phyloP scores from a whole-genome alignment of 2,113 vertebrate species.

The Seriola rivoliana region DNA sequence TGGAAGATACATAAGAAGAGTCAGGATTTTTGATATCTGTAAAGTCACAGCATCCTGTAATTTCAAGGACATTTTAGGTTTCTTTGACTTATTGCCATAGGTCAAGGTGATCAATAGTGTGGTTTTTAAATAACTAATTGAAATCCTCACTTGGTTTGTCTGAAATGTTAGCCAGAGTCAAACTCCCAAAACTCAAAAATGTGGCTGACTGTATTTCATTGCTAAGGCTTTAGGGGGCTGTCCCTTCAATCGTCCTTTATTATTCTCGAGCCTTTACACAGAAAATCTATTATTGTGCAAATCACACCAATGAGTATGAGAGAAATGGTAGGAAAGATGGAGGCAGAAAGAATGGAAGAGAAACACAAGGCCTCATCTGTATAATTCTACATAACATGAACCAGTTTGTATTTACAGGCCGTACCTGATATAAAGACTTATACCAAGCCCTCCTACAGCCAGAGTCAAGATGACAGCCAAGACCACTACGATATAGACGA shows the following conservation, averaged over 20 bases:
- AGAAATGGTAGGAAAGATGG: not conserved
- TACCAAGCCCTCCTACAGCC: constrained; percentile 76
- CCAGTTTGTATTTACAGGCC: constrained; percentile 8
- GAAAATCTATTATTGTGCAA: not conserved
- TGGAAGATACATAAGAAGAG: not conserved
- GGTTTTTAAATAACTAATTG: not conserved
- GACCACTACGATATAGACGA: constrained; percentile 83
- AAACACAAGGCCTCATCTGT: not conserved
- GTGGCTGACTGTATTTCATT: no score
- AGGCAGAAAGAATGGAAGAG: not conserved
- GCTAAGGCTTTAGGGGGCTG: not conserved
- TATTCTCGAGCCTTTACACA: not conserved
- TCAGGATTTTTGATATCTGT: not conserved
- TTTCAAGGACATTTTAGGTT: not conserved
- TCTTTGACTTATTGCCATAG: not conserved
- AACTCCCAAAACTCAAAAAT: no score
- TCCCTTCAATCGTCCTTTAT: not conserved
- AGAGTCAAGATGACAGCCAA: constrained; percentile 81
- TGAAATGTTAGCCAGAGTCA: no score
- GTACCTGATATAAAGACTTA: constrained; percentile 89
- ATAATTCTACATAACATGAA: not conserved
- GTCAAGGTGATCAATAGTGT: not conserved
- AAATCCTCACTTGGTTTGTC: no score
- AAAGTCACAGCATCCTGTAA: no score
- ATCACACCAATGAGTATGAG: not conserved